Base-by-base conservation (phyloP, 2,797 vertebrate species). In the Phataginus tricuspis region DNA sequence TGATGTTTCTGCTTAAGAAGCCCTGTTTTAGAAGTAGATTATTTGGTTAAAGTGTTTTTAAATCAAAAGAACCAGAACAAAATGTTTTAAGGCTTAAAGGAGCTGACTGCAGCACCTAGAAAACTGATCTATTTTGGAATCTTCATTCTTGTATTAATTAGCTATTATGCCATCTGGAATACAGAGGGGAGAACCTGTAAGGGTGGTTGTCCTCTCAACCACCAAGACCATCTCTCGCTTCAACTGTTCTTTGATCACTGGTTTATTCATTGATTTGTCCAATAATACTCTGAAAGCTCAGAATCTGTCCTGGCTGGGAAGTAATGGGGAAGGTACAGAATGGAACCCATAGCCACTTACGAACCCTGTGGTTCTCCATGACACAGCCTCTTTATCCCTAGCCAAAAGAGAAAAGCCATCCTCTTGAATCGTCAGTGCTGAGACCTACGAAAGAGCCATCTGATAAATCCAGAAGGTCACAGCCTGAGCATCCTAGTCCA, bases 1-100 rank as follows among this genome's bases (percentile, higher is more conserved):
- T 64, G 39, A 88, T 57, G 37, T 66, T 86, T 91, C 53, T 94
- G 53, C 53, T 94, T 90, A 72, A 37, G 88, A 94, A 82, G 6
- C 2, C 31, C 34, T 64, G 12, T 51, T 86, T 85, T 91, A 27
- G 37, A 90, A 83, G 27, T 37, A 55, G 51, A 2, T 64, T 66
- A 78, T 68, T 69, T 15, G 55, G 6, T 82, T 96, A 71, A 74
- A 68, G 55, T n/a, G 53, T 88, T 92, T 94, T 69, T 63, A 86
- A 61, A 80, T 69, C 59, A 79, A 79, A 90, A 83, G 63, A 94
- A 77, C n/a, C 42, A 57, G 83, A 87, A 34, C 23, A 72, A 66
- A 85, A 57, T 69, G 34, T 71, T 86, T 92, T 90, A 90, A 13
- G 66, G 27, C 45, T 88, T 63, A 45, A 86, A 84, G 21, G 63